Percentiles rank a stretch among this genome's conserved stretches.
Evolutionary conservation across 1,140 invertebrate species (phyloP).

Genomic region (Scaptomyza montana): DNA sequence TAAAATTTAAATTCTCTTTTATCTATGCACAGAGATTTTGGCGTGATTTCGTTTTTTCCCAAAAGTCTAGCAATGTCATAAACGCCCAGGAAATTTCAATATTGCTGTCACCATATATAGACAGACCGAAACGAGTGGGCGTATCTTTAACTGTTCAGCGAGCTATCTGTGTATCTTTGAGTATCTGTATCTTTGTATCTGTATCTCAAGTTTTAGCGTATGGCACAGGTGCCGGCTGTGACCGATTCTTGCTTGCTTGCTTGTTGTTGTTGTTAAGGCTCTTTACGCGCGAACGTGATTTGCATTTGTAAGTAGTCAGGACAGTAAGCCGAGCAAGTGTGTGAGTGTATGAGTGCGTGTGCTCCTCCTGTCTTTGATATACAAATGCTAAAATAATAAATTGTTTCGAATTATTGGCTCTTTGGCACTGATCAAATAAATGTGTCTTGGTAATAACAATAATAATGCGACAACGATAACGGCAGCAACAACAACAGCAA

Average conservation of each 20-base stretch:
- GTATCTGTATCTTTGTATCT: slow-evolving; percentile 40
- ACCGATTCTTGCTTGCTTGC: slow-evolving; percentile 13
- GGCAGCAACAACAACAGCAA: slow-evolving; percentile 48
- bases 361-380: slow-evolving; percentile 38
- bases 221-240: slow-evolving; percentile 59
- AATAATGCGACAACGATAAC: slow-evolving; percentile 79
- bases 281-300: slow-evolving; percentile 76
- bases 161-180: slow-evolving; percentile 21
- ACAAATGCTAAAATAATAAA: slow-evolving; percentile 82
- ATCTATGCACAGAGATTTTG: slow-evolving; percentile 35
- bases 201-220: slow-evolving; percentile 46
- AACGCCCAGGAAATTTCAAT: slow-evolving; percentile 40
- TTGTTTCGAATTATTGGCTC: slow-evolving; percentile 80
- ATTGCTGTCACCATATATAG: slow-evolving; percentile 14
- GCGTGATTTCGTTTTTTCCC: slow-evolving; percentile 32
- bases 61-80: slow-evolving; percentile 28
- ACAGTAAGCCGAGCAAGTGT: slow-evolving; percentile 14
- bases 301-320: slow-evolving; percentile 70
- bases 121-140: slow-evolving; percentile 16
- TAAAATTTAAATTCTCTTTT: slow-evolving; percentile 69
- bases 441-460: slow-evolving; percentile 80
- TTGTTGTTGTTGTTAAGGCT: slow-evolving; percentile 42
- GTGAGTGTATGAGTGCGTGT: background rate
- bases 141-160: slow-evolving; percentile 31
- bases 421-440: slow-evolving; percentile 79